Conservation (phyloP, 2,888 invertebrate genomes). For the Drosophila pegasa region DNA sequence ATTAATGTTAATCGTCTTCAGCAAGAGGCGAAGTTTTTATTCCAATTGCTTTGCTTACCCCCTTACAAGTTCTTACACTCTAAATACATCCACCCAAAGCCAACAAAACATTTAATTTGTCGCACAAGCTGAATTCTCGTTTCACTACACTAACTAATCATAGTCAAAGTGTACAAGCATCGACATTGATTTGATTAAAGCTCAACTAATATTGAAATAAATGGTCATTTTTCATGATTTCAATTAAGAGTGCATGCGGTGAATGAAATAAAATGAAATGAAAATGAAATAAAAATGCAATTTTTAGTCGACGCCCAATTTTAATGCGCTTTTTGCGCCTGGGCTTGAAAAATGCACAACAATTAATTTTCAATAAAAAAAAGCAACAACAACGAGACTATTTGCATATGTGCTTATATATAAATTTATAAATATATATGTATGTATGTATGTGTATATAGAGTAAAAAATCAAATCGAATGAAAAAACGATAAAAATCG, state of each 20-base stretch:
- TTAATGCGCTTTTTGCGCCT: slow-evolving; percentile 35
- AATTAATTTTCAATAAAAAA: slow-evolving; percentile 65
- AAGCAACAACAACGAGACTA: slow-evolving; percentile 17
- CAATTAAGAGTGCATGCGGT: slow-evolving; percentile 33
- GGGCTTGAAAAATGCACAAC: slow-evolving; percentile 63
- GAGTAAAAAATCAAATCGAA: slow-evolving; percentile 44
- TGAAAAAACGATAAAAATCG: slow-evolving; percentile 63
- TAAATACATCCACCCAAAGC: no score
- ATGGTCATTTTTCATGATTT: slow-evolving; percentile 16
- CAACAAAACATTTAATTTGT: not conserved
- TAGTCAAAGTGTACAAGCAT: not conserved
- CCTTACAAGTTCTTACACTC: no score
- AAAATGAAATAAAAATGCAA: slow-evolving; percentile 59
- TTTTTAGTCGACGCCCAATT: slow-evolving; percentile 71
- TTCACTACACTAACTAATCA: not conserved
- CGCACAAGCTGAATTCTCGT: not conserved
- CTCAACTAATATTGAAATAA: not conserved
- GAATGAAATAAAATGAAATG: slow-evolving; percentile 50
- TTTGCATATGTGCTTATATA: slow-evolving; percentile 50
- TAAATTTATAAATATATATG: not conserved
- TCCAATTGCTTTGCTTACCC: no score
- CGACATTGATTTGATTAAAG: not conserved
- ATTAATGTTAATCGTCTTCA: no score
- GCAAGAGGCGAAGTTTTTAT: no score
- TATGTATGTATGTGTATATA: slow-evolving; percentile 1